Evolutionary conservation across 2,113 vertebrate species (phyloP).

Genomic region (Copsychus sechellarum): DNA sequence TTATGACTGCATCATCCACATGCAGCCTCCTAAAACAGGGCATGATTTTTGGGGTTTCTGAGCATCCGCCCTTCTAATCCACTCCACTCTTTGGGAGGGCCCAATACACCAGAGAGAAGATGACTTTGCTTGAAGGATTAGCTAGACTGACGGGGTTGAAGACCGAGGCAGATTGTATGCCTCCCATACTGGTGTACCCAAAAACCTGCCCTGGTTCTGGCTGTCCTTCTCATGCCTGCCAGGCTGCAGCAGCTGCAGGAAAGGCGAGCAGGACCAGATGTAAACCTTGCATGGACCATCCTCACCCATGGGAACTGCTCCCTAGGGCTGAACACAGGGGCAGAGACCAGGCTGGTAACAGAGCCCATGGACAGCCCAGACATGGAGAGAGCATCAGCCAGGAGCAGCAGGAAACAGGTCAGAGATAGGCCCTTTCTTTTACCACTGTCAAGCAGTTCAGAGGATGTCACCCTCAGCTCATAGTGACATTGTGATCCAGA

Average conservation of each 20-base stretch:
- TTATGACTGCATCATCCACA: neutral
- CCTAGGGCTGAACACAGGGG: fast-evolving
- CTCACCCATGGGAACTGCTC: neutral
- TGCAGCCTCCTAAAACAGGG: neutral
- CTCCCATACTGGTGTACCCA: fast-evolving
- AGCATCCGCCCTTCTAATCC: neutral
- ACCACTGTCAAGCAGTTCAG: neutral
- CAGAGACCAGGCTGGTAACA: neutral
- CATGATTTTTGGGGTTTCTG: neutral
- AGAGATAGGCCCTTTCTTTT: neutral
- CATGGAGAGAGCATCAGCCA: fast-evolving
- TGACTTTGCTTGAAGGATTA: neutral
- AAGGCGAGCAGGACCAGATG: fast-evolving
- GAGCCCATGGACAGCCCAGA: neutral
- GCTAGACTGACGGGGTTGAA: neutral
- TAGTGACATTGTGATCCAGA: neutral
- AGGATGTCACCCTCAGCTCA: neutral
- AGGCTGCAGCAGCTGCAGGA: neutral
- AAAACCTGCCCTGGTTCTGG: neutral
- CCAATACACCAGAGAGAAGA: neutral
- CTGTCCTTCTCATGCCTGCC: neutral
- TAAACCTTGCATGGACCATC: fast-evolving
- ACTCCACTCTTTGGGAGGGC: neutral
- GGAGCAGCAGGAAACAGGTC: neutral
- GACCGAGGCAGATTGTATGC: neutral